A percentile compares a stretch with the other conserved stretches of the same genome.
Conservation (phyloP, 2,797 vertebrate species). For the Helostoma temminkii region DNA sequence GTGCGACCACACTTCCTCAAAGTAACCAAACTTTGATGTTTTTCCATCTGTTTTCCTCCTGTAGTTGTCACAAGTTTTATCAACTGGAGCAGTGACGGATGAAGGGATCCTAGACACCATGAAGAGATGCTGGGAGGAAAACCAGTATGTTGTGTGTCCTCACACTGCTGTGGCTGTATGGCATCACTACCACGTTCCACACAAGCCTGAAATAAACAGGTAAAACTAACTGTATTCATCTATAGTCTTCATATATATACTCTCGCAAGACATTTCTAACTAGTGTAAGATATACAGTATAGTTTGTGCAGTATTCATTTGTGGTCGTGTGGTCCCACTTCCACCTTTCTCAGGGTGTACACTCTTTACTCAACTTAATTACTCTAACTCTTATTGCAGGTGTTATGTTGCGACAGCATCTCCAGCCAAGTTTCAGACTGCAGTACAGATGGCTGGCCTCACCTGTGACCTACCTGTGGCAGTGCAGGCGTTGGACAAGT, state of each 20-base stretch:
- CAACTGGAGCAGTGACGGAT: slow-evolving; percentile 82
- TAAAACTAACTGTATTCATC: slow-evolving; percentile 36
- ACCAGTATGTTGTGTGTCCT: slow-evolving; percentile 92
- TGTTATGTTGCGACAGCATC: slow-evolving; percentile 93
- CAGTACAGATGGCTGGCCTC: slow-evolving; percentile 84
- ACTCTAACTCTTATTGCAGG: slow-evolving; percentile 50
- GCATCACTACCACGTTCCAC: slow-evolving; percentile 88
- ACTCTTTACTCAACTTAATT: not conserved
- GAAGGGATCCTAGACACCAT: slow-evolving; percentile 87
- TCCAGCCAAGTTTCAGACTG: slow-evolving; percentile 90
- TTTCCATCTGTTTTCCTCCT: not conserved
- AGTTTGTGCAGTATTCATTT: not conserved
- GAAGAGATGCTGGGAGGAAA: slow-evolving; percentile 91
- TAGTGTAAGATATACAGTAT: not conserved
- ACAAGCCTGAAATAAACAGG: slow-evolving; percentile 66
- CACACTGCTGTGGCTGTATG: slow-evolving; percentile 91
- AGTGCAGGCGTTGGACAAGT: slow-evolving; percentile 79
- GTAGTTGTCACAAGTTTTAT: slow-evolving; percentile 83
- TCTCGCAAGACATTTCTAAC: not conserved
- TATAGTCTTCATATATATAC: not conserved
- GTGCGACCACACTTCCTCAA: not conserved
- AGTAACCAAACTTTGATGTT: not conserved
- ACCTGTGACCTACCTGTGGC: slow-evolving; percentile 80
- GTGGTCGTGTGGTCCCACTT: too few species aligned
- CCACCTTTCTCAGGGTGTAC: not conserved